These are phyloP conservation scores for Drosophila parvula DNA, from an alignment of 1,140 invertebrate species.

Conservation along the genomic window DNA sequence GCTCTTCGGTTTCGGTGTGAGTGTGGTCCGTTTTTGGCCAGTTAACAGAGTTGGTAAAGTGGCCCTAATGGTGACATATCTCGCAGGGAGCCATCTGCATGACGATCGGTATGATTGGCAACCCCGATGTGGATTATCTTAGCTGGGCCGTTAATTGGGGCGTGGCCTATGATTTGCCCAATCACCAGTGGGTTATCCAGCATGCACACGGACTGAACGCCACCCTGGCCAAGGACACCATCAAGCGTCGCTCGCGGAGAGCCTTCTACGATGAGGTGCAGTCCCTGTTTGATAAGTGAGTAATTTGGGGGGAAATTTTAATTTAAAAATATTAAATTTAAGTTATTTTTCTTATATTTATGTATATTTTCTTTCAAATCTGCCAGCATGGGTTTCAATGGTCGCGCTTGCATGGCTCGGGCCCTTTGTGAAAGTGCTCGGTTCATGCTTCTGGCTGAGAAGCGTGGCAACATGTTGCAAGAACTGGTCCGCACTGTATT, in stretches of 20 bases:
- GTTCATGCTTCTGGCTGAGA: conserved; percentile 83
- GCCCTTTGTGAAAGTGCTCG: conserved; percentile 89
- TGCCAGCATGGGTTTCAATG: conserved; percentile 89
- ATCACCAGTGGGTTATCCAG: conserved; percentile 87
- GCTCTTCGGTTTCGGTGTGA: conserved; percentile 83
- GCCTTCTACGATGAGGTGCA: conserved; percentile 89
- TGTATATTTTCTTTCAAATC: neutral
- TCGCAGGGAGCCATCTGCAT: conserved; percentile 75
- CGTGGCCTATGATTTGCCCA: conserved; percentile 90
- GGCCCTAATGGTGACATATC: conserved; percentile 4
- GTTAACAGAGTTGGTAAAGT: neutral
- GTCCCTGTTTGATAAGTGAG: conserved; percentile 88
- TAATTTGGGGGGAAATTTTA: neutral
- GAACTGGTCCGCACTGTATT: conserved; percentile 88
- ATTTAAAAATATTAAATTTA: neutral
- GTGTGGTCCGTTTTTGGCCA: conserved; percentile 11
- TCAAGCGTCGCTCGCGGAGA: conserved; percentile 87
- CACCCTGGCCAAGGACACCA: conserved; percentile 80
- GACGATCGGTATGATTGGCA: conserved; percentile 80
- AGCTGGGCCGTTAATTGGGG: conserved; percentile 88
- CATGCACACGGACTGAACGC: conserved; percentile 82
- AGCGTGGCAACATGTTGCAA: conserved; percentile 87
- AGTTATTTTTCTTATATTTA: neutral
- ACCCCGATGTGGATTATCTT: conserved; percentile 73
- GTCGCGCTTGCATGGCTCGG: conserved; percentile 87